Conservation (phyloP, 2,888 invertebrate species). For the Epinotia brunnichana region DNA sequence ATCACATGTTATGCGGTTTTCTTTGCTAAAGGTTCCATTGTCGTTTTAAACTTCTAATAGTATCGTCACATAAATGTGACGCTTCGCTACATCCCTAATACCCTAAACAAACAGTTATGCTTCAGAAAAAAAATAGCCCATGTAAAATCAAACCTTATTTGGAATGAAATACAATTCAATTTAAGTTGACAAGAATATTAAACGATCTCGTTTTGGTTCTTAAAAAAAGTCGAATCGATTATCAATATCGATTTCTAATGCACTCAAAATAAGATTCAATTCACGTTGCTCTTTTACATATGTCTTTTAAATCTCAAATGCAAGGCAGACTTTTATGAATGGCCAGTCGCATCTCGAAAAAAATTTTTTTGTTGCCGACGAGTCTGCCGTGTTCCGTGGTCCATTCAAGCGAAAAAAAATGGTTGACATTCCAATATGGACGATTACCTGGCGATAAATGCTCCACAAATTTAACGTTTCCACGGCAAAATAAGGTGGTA, state of each 20-base stretch:
- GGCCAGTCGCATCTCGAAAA: slow-evolving; percentile 67
- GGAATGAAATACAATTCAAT: slow-evolving; percentile 7
- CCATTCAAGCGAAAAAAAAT: slow-evolving; percentile 72
- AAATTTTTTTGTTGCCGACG: slow-evolving; percentile 75
- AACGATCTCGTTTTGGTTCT: background rate
- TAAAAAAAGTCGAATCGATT: background rate
- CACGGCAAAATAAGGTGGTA: background rate
- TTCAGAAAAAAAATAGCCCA: slow-evolving; percentile 8
- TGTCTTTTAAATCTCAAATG: slow-evolving; percentile 32
- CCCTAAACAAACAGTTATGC: slow-evolving; percentile 47
- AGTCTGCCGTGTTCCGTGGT: slow-evolving; percentile 78
- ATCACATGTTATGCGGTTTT: slow-evolving; percentile 21
- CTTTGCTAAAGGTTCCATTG: slow-evolving; percentile 36
- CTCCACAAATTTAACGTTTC: slow-evolving; percentile 56
- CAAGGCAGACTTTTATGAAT: slow-evolving; percentile 65
- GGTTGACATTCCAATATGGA: slow-evolving; percentile 60
- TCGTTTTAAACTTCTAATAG: slow-evolving; percentile 44
- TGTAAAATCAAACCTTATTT: background rate
- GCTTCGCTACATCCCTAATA: slow-evolving; percentile 40
- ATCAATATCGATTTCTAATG: slow-evolving; percentile 48
- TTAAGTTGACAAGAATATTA: background rate
- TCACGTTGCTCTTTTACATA: background rate
- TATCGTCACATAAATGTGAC: slow-evolving; percentile 45
- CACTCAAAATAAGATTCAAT: slow-evolving; percentile 45
- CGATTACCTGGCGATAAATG: slow-evolving; percentile 48